Evolutionary conservation across 2,113 vertebrate genomes (phyloP).

Genomic region (Corythoichthys intestinalis): DNA sequence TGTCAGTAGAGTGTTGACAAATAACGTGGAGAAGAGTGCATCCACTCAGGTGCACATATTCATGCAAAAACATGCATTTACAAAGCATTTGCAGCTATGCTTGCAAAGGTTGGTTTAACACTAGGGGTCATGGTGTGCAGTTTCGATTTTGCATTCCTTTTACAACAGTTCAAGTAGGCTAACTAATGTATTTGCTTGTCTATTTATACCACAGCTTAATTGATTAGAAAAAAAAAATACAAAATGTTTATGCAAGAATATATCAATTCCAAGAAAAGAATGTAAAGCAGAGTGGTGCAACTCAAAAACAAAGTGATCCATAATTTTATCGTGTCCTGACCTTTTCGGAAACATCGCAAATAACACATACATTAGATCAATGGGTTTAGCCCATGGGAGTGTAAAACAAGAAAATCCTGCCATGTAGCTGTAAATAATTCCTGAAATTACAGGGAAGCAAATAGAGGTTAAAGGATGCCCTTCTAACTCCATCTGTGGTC

Average conservation of each 20-base stretch:
- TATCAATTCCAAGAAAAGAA: background rate
- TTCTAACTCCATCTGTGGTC: constrained; percentile 22
- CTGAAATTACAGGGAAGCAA: constrained; percentile 40
- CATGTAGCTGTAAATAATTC: constrained; percentile 31
- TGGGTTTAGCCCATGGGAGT: constrained; percentile 31
- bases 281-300: background rate
- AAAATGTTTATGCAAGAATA: background rate
- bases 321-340: background rate
- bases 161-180: background rate
- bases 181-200: too few relatives aligned
- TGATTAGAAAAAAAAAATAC: too few relatives aligned
- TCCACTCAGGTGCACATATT: constrained; percentile 17
- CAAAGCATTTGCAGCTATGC: constrained; percentile 7
- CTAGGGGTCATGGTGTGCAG: background rate
- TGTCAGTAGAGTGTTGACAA: constrained; percentile 30
- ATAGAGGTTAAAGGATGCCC: constrained; percentile 37
- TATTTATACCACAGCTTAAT: too few relatives aligned
- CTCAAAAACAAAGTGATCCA: background rate
- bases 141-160: background rate
- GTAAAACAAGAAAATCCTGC: constrained; percentile 44
- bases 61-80: constrained; percentile 8
- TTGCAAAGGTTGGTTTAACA: background rate
- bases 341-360: constrained; percentile 5
- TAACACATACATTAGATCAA: constrained; percentile 27
- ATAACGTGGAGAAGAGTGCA: constrained; percentile 34